phyloP scores from a whole-genome alignment of 2,888 invertebrate species.

The Chloroclysta siterata region DNA sequence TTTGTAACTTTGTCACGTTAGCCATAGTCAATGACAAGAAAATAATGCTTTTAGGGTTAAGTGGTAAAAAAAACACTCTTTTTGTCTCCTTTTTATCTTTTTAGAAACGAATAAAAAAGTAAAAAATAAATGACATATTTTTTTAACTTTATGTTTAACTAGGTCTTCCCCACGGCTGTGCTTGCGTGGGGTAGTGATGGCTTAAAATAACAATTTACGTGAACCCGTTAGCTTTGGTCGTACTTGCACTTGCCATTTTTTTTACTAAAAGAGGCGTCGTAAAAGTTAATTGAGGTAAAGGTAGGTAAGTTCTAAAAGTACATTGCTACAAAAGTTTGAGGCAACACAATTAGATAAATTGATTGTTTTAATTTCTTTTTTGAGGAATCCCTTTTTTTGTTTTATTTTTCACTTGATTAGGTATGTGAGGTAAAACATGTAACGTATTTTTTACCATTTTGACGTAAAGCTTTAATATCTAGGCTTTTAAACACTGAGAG shows the following conservation, averaged over 20 bases:
- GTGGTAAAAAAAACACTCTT: constrained; percentile 1
- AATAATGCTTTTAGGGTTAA: constrained; percentile 47
- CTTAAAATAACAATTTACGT: too few relatives aligned
- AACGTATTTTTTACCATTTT: too few relatives aligned
- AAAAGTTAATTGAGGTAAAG: constrained; percentile 75
- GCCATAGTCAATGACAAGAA: constrained; percentile 56
- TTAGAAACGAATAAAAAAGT: neutral
- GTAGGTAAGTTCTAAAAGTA: constrained; percentile 65
- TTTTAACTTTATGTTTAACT: too few relatives aligned
- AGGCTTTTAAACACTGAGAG: too few relatives aligned
- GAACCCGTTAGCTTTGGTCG: neutral
- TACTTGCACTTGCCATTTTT: constrained; percentile 11
- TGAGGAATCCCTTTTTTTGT: too few relatives aligned
- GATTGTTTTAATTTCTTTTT: constrained; percentile 38
- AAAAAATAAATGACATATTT: too few relatives aligned
- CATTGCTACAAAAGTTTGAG: constrained; percentile 50
- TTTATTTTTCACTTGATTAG: too few relatives aligned
- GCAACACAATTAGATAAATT: constrained; percentile 56
- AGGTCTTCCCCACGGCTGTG: too few relatives aligned
- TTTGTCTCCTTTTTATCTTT: neutral
- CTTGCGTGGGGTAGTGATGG: too few relatives aligned
- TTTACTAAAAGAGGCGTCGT: constrained; percentile 68
- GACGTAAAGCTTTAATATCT: too few relatives aligned
- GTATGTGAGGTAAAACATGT: too few relatives aligned
- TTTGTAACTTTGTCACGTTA: constrained; percentile 42